phyloP scores from a whole-genome alignment of 2,113 vertebrate species.

The Patagioenas fasciata region DNA sequence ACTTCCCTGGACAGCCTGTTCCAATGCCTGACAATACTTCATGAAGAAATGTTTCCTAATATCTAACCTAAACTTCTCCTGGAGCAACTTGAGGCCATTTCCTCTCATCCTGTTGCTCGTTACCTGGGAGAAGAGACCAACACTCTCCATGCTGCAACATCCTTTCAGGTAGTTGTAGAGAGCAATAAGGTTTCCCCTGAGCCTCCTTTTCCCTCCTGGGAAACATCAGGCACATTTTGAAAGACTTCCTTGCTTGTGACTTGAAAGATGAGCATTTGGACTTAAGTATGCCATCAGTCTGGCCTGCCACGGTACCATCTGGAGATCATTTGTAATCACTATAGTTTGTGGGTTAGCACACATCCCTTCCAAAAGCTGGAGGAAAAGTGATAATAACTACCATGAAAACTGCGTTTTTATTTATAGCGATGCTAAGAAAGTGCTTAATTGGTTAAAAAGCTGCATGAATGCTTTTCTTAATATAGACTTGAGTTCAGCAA shows the following conservation, averaged over 20 bases:
- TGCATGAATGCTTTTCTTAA: constrained; percentile 28
- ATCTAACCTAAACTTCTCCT: no score
- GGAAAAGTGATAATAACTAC: neutral
- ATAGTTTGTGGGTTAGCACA: neutral
- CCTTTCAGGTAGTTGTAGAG: no score
- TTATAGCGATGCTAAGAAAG: constrained; percentile 17
- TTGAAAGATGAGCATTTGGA: neutral
- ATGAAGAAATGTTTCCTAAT: no score
- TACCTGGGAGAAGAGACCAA: no score
- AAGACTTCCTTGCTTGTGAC: neutral
- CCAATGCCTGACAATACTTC: no score
- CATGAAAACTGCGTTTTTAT: neutral
- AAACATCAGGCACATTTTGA: neutral
- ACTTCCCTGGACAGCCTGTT: no score
- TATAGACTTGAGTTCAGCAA: neutral
- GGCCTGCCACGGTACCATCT: constrained; percentile 29
- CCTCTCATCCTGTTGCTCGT: no score
- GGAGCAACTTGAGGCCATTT: no score
- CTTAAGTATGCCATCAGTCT: neutral
- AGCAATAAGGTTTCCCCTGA: no score
- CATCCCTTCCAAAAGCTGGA: neutral
- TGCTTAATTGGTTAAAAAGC: constrained; percentile 28
- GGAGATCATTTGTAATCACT: constrained; percentile 37
- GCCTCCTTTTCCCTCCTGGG: neutral
- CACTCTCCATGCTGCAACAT: no score